Base-by-base conservation (phyloP, 2,113 vertebrate genomes). In the Carassius carassius region DNA sequence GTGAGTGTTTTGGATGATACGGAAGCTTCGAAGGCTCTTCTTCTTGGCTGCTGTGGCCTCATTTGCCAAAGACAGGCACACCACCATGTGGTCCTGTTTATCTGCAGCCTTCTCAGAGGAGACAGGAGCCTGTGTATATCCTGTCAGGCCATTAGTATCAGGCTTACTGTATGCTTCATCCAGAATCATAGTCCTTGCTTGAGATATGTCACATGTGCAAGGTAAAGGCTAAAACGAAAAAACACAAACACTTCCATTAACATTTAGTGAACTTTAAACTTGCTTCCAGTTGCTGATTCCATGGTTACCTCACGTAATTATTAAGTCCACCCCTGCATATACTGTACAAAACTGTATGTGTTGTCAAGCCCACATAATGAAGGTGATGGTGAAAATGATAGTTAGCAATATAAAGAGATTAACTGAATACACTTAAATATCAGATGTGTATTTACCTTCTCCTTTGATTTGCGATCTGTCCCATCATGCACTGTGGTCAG, bases 1-100 rank as follows among this genome's bases (percentile, higher is more conserved):
- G 0, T 99, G 98, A 44, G 95, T 97, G 90, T 97, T 97, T 90
- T 96, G 95, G 89, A 98, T 97, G 89, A 98, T 94, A 47, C 94
- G 91, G 85, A 96, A 93, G 65, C 96, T 93, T 49, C 96, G 86
- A 74, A 95, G 84, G 47, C 95, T 94, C 86, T 94, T 98, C 92
- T 96, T 98, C 87, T 95, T 96, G 37, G 93, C 92, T 49, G 94
- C 93, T 0, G 89, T 92, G 21, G 95, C 92, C 76, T 95, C 96
- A 13, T 89, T 95, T 90, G 94, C 96, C 87, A 98, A 87, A 80
- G 96, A 91, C 73, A 98, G 92, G 80, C 96, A 96, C 62, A 97
- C 96, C 86, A 96, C 92, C 91, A 96, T 96, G 75, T 94, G 96
- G 81, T 97, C 96, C 88, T 95, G 95, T 21, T 96, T 98, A 86